Percentiles rank a stretch among this genome's conserved stretches.
Conservation (phyloP, 2,888 invertebrate genomes). For the Timandra comae region DNA sequence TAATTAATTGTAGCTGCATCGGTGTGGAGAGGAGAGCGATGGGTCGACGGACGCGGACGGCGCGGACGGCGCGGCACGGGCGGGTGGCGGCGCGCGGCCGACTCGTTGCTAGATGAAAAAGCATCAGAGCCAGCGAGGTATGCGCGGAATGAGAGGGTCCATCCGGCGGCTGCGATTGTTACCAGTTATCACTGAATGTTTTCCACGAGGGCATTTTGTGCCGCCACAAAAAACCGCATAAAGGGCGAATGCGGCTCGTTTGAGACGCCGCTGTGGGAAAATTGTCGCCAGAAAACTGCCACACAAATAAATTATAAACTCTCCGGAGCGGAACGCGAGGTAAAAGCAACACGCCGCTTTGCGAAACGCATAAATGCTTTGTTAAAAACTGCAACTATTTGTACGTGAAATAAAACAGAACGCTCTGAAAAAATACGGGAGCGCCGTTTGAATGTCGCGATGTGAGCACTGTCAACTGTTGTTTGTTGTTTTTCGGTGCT, state of each 20-base stretch:
- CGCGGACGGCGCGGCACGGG: no score
- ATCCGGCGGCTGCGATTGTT: conserved; percentile 77
- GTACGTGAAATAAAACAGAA: conserved; percentile 17
- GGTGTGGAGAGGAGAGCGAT: conserved; percentile 3
- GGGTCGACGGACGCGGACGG: conserved; percentile 1
- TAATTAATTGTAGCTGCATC: conserved; percentile 13
- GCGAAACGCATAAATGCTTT: conserved; percentile 49
- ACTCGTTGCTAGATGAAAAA: conserved; percentile 67
- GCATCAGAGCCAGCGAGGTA: conserved; percentile 61
- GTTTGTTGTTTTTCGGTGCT: not conserved
- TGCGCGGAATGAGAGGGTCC: conserved; percentile 71
- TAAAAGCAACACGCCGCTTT: conserved; percentile 37
- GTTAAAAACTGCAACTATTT: conserved; percentile 43
- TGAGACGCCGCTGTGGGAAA: conserved; percentile 76
- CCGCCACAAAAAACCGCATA: conserved; percentile 73
- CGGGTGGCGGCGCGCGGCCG: conserved; percentile 37
- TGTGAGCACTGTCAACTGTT: conserved; percentile 7
- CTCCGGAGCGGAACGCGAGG: conserved; percentile 63
- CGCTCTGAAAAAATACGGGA: conserved; percentile 12
- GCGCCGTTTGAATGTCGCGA: conserved; percentile 4
- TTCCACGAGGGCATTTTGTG: conserved; percentile 73
- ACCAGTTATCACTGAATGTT: conserved; percentile 77
- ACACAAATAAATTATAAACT: conserved; percentile 74
- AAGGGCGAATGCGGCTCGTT: conserved; percentile 74
- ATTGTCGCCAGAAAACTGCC: conserved; percentile 75